Percentiles rank a stretch among this genome's conserved stretches.
Conservation (phyloP, 2,888 invertebrate species). For the Diabrotica balteata region DNA sequence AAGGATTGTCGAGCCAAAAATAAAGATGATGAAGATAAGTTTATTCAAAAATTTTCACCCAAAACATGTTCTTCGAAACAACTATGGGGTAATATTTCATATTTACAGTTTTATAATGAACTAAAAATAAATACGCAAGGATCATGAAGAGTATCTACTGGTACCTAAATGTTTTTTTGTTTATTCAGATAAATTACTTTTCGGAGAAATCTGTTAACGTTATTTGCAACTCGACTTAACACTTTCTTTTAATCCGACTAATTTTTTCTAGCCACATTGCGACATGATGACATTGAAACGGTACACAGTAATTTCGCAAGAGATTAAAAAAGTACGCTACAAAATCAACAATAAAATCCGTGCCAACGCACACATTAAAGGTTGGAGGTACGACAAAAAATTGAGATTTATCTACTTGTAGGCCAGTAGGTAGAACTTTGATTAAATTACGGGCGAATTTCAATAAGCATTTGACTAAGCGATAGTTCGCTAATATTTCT, state of each 20-base stretch:
- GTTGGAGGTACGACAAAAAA: conserved; percentile 20
- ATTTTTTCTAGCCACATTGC: conserved; percentile 14
- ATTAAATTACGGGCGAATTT: too few relatives aligned
- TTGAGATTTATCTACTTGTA: not conserved
- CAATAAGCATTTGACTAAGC: too few relatives aligned
- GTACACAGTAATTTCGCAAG: conserved; percentile 22
- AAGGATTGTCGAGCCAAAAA: too few relatives aligned
- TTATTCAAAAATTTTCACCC: too few relatives aligned
- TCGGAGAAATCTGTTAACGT: conserved; percentile 15
- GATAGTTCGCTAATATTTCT: too few relatives aligned
- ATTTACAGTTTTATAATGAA: too few relatives aligned
- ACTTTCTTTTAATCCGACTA: conserved; percentile 16
- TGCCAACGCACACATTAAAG: conserved; percentile 26
- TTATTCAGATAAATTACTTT: not conserved
- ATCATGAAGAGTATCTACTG: too few relatives aligned
- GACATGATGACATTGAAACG: conserved; percentile 22
- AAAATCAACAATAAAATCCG: conserved; percentile 25
- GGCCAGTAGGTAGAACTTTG: not conserved
- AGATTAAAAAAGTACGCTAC: conserved; percentile 11
- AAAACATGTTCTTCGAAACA: too few relatives aligned
- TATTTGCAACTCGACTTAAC: conserved; percentile 4
- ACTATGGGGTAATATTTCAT: too few relatives aligned
- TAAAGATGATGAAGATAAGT: too few relatives aligned
- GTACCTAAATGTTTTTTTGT: not conserved
- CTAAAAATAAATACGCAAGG: too few relatives aligned